These are phyloP conservation scores for Trichonephila clavata DNA, from an alignment of 1,140 invertebrate species.

Conservation along the genomic window DNA sequence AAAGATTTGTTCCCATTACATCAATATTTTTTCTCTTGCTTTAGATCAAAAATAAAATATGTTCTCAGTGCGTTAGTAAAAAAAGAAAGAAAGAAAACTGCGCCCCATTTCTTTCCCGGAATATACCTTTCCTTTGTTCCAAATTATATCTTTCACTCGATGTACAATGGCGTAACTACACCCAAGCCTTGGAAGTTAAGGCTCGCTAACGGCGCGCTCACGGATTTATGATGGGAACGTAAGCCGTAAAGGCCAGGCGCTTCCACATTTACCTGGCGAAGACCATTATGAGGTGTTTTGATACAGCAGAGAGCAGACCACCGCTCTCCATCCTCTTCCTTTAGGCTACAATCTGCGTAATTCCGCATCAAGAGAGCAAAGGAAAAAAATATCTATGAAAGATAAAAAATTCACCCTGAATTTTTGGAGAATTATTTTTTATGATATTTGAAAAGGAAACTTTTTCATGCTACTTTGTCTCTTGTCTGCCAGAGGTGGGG, in stretches of 20 bases:
- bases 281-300: constrained; percentile 62
- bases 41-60: constrained; percentile 52
- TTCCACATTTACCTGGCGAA: constrained; percentile 66
- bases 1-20: constrained; percentile 57
- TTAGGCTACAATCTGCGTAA: constrained; percentile 56
- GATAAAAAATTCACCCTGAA: constrained; percentile 61
- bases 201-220: constrained; percentile 21
- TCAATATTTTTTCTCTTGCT: constrained; percentile 51
- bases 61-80: constrained; percentile 17
- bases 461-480: constrained; percentile 32
- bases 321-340: background rate
- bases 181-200: constrained; percentile 62
- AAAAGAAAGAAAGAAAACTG: constrained; percentile 22
- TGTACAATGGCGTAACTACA: constrained; percentile 67
- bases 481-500: background rate
- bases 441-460: constrained; percentile 63
- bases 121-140: constrained; percentile 72
- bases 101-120: constrained; percentile 42
- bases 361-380: constrained; percentile 45
- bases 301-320: constrained; percentile 24
- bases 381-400: constrained; percentile 39
- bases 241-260: constrained; percentile 73
- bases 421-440: constrained; percentile 68
- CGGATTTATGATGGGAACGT: constrained; percentile 72
- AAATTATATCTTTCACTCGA: constrained; percentile 71